Evolutionary conservation across 2,113 vertebrate genomes (phyloP), one percentile per base, ranked within the genome.

Genomic region (human): DNA sequence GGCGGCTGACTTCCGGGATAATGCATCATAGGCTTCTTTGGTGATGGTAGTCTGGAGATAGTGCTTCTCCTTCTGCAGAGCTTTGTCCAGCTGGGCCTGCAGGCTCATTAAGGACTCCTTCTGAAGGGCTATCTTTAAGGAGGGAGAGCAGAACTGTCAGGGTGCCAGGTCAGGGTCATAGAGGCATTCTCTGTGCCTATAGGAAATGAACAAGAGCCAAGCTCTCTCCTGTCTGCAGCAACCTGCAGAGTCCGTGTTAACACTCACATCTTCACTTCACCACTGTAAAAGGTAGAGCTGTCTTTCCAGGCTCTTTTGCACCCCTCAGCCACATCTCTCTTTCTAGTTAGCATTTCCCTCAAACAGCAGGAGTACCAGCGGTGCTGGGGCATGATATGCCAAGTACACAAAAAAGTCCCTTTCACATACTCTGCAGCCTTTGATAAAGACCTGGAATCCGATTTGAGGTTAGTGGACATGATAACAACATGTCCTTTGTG

Each of bases 81-180:
- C 94, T 14, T 94, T 97, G 13, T 97, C 95, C 75, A 99, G 96
- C 93, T 98, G 96, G 11, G 82, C 12, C 92, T 98, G 98, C 94
- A 99, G 97, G 45, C 0, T 20, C 14, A 12, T 43, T 81, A 98
- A 55, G 50, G 95, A 57, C 2, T 98, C 97, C 95, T 98, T 98
- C 43, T 98, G 96, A 4, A 2, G 17, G 45, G 23, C 55, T 73
- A 97, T 86, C 99, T 99, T 82, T 40, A 89, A 75, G 81, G 96
- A 89, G 2, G 27, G 35, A 90, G 64, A 75, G 78, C 40, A 25
- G 45, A 13, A 38, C 68, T 3, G 22, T 92, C 32, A 80, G 3
- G 20, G 30, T 9, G 43, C 61, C 27, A 40, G 66, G 18, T 81
- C 64, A 50, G 57, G 38, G 68, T 23, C 64, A 10, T 8, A 73